Evolutionary conservation across 2,113 vertebrate species (phyloP).

Genomic region (Glaucidium brasilianum): DNA sequence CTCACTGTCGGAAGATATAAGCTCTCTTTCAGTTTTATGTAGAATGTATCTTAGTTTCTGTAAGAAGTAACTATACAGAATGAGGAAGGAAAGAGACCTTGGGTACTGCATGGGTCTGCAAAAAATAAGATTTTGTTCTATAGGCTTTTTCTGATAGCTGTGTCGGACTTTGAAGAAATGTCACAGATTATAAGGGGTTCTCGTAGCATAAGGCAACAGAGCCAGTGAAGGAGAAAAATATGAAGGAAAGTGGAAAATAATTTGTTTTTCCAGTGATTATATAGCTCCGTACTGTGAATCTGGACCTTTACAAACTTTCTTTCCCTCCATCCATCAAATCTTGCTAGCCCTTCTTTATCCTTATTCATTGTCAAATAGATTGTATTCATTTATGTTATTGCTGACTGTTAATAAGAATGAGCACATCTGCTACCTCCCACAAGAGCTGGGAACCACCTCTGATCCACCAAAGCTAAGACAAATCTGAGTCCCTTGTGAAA

Average conservation of each 20-base stretch:
- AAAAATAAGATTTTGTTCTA: neutral
- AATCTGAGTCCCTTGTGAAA: neutral
- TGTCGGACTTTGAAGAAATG: neutral
- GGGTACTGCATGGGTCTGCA: neutral
- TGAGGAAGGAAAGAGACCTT: neutral
- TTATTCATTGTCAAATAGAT: neutral
- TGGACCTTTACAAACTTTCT: neutral
- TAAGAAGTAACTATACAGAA: neutral
- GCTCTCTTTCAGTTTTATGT: neutral
- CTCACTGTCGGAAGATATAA: rapidly evolving
- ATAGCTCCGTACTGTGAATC: neutral
- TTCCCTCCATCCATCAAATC: neutral
- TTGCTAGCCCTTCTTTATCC: neutral
- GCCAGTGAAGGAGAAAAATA: neutral
- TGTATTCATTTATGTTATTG: neutral
- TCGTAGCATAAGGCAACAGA: neutral
- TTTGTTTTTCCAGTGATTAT: neutral
- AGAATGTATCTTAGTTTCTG: neutral
- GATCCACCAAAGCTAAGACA: neutral
- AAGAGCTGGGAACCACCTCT: neutral
- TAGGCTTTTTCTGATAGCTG: neutral
- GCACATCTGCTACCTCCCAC: neutral
- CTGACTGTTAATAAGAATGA: neutral
- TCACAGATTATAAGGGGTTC: neutral
- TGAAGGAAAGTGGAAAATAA: neutral